Evolutionary conservation across 1,140 invertebrate genomes (phyloP), one percentile per base, ranked within the genome.

Genomic region (Drosophila kanapiae): DNA sequence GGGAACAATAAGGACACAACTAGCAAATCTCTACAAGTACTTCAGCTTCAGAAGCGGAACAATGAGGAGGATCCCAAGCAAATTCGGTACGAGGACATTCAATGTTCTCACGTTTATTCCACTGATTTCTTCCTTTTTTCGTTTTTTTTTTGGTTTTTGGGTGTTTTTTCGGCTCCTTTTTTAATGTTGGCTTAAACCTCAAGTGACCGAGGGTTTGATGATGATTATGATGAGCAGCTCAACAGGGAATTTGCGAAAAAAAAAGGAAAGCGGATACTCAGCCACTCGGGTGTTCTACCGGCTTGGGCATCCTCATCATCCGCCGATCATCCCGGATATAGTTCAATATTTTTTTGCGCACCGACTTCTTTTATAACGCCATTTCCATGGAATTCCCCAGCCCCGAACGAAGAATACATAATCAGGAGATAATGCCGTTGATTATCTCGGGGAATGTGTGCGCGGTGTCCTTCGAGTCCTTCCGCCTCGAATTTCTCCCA

Each of bases 131-230:
- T 27, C 23, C 8, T 59, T 63, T 59, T 13, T 51, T 51, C 33
- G 48, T 51, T 75, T 43, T 53, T 40, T 49, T 51, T 70, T 74
- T 48, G 43, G 84, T 72, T 76, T 71, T 85, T 60, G 80, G 75
- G 23, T 23, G 23, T 74, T 78, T 67, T 58, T 78, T 78, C 67
- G 68, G 68, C 58, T 62, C 29, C 45, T 62, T 75, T 75, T 85
- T 85, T 82, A 86, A 85, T 78, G 74, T 87, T 88, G 83, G 83
- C 78, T 80, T 90, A 90, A 75, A 75, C 85, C 82, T 90, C 86
- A 91, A 90, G 86, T 91, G 85, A 85, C 85, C 82, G 85, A 85
- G 85, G 84, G 80, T 67, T 85, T 90, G 85, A 88, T 86, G 82
- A 78, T 45, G 78, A 78, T 61, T 67, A 68, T 56, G 49, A 64